Evolutionary conservation across 92 coral and sea anemone genomes (phyloP).

Genomic region (Actinernus sp.): DNA sequence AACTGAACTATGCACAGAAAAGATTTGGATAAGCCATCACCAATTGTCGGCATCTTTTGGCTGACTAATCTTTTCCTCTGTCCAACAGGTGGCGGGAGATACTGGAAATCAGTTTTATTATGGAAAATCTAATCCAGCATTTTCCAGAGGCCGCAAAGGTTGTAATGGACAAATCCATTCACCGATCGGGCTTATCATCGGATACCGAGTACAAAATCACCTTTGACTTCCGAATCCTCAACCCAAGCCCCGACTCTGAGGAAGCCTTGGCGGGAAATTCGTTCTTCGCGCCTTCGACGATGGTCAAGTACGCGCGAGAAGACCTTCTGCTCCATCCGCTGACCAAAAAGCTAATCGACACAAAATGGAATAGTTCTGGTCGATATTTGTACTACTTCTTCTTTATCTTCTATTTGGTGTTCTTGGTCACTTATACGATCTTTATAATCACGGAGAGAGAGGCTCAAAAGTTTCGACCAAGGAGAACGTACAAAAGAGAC

Average conservation of each 20-base stretch:
- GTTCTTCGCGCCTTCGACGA: conserved; percentile 69
- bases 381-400: conserved; percentile 56
- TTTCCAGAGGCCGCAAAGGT: conserved; percentile 74
- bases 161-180: conserved; percentile 72
- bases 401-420: conserved; percentile 43
- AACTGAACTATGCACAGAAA: no score
- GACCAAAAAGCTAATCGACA: conserved; percentile 61
- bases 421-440: conserved; percentile 51
- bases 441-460: conserved; percentile 65
- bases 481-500: neutral
- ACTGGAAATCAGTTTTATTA: conserved; percentile 36
- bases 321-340: conserved; percentile 65
- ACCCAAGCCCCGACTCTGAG: conserved; percentile 71
- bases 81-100: conserved; percentile 72
- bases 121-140: conserved; percentile 62
- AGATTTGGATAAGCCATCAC: no score
- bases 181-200: conserved; percentile 60
- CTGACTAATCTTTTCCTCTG: no score
- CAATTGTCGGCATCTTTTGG: no score
- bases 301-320: conserved; percentile 60
- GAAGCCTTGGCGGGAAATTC: conserved; percentile 10
- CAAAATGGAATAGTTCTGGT: conserved; percentile 75
- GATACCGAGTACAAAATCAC: conserved; percentile 55
- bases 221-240: conserved; percentile 77
- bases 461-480: neutral